These are phyloP conservation scores for Chaetodon trifascialis DNA, from an alignment of 2,113 vertebrate genomes.

Conservation along the genomic window DNA sequence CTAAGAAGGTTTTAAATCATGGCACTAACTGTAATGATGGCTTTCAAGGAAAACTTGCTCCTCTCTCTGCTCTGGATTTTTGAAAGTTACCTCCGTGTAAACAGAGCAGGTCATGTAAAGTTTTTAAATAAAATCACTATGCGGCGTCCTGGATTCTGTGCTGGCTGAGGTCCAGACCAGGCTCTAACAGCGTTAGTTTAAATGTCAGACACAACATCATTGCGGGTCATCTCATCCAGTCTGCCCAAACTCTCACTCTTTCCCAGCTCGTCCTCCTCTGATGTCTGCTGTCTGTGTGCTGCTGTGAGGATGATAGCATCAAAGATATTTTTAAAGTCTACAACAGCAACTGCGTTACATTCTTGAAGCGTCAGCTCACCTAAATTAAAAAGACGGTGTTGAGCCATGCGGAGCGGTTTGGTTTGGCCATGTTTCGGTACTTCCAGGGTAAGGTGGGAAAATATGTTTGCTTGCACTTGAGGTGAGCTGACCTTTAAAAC, in stretches of 20 bases:
- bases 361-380: not conserved
- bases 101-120: not conserved
- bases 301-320: not conserved
- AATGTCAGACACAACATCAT: not conserved
- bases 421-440: not conserved
- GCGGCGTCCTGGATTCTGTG: not conserved
- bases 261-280: not conserved
- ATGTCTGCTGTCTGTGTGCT: not conserved
- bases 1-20: not conserved
- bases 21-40: too few relatives aligned
- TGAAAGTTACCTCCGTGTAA: not conserved
- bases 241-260: not conserved
- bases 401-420: too few relatives aligned
- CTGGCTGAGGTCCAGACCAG: not conserved
- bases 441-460: not conserved
- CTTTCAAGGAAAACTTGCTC: too few relatives aligned
- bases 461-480: not conserved
- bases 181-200: not conserved
- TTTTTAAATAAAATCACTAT: not conserved
- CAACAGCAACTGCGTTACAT: not conserved
- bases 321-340: not conserved
- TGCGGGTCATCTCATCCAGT: not conserved
- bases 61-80: too few relatives aligned
- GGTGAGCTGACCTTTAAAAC: not conserved
- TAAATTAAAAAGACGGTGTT: not conserved